Base-by-base conservation (phyloP, 2,797 vertebrate genomes). In the Sarcophilus harrisii region DNA sequence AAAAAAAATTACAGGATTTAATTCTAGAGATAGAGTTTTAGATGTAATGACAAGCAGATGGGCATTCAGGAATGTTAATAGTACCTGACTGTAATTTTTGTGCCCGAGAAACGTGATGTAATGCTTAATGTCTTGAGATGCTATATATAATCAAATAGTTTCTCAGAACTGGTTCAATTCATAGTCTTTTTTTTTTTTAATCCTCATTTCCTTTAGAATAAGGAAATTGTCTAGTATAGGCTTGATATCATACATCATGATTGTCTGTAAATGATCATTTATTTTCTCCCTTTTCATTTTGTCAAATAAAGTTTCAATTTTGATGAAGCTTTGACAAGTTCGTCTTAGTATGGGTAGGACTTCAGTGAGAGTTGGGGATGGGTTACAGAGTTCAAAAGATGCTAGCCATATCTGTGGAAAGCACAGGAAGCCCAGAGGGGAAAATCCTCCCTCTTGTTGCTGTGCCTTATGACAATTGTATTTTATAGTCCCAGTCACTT, bases 21-120 rank as follows among this genome's bases (percentile, higher is more conserved):
- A 45, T 81, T 81, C 21, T 30, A 45, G 18, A 45, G 38, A 27
- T 45, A 45, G 21, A 9, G 11, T 45, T 45, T n/a, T 81, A 45
- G 45, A 45, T 45, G 38, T 45, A 9, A 45, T 27, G 21, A 73
- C 14, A 81, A 81, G 73, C 38, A 81, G 8, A 11, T 6, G 9
- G 38, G 38, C 38, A 27, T 27, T 81, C 21, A 11, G 38, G 38
- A 45, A 45, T 11, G 21, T 45, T 81, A 93, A 90, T 90, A 6
- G 13, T 92, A 90, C 94, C 58, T 1, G 0, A 91, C 12, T 52
- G 21, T 62, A 97, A 3, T 94, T 60, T 92, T 54, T 94, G 54
- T 14, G 29, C 38, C 91, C 90, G 93, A 94, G 58, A 95, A 92
- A 95, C 4, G 12, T 93, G 9, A 94, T 66, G 45, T 94, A 94